Percentiles rank a stretch among this genome's conserved stretches.
Conservation (phyloP, 2,797 vertebrate species). For the Lagocephalus sceleratus region DNA sequence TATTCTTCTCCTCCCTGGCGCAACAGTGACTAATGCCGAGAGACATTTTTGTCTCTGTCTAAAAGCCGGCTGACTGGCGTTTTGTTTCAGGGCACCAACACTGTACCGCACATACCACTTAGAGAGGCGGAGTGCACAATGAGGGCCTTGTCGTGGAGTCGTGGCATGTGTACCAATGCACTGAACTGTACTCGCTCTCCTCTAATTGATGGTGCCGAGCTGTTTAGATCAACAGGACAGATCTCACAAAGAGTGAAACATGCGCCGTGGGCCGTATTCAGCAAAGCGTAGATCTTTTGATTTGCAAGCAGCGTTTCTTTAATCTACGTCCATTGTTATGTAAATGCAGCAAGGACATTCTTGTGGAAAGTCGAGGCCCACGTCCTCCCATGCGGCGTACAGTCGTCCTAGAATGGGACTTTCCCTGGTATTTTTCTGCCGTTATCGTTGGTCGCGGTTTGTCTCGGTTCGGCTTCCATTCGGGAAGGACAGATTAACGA, state of each 20-base stretch:
- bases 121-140: conserved; percentile 70
- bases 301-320: conserved; percentile 28
- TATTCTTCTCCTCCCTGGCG: conserved; percentile 69
- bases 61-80: conserved; percentile 59
- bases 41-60: conserved; percentile 63
- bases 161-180: conserved; percentile 66
- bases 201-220: conserved; percentile 69
- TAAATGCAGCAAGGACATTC: conserved; percentile 29
- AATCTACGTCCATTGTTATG: conserved; percentile 37
- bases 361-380: conserved; percentile 1
- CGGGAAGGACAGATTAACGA: conserved; percentile 55
- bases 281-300: conserved; percentile 17
- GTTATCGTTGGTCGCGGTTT: conserved; percentile 60
- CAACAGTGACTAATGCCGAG: conserved; percentile 68
- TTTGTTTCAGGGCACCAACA: conserved; percentile 65
- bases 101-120: conserved; percentile 67
- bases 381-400: conserved; percentile 14
- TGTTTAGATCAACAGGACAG: conserved; percentile 60
- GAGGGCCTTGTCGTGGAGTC: conserved; percentile 67
- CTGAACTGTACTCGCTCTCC: conserved; percentile 64
- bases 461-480: conserved; percentile 58
- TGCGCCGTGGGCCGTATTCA: conserved; percentile 36
- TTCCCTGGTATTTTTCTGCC: conserved; percentile 41
- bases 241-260: conserved; percentile 56
- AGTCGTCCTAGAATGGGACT: conserved; percentile 40